Evolutionary conservation across 2,113 vertebrate genomes (phyloP), one percentile per base, ranked within the genome.

Genomic region (Dromaius novaehollandiae): DNA sequence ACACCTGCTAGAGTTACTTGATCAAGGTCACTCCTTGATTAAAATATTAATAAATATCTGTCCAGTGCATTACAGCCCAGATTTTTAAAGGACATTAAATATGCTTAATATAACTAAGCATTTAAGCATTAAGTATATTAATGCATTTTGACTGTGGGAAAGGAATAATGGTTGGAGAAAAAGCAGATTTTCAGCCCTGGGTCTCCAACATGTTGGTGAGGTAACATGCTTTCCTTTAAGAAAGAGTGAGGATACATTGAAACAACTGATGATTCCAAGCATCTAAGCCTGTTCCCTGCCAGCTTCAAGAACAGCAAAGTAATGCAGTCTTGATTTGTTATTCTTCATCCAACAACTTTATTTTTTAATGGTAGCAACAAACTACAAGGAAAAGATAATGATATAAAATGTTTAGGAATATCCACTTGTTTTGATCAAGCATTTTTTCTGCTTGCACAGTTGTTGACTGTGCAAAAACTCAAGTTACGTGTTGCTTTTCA

Each of bases 121-220:
- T 66, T 90, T 78, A 58, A 60, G 44, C 0, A 0, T 80, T 26
- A 53, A 64, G 69, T 13, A 51, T 22, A 60, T 69, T 58, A 0
- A 16, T 38, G 7, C 1, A 9, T 80, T 77, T 93, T 91, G 60
- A 4, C 56, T 58, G 7, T 19, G 25, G 14, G 13, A 50, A 68
- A 8, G 11, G 8, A 84, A 14, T 7, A 12, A 64, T 22, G 4
- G 5, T 34, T 38, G 46, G 16, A 77, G 60, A 63, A 75, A 82
- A 53, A 25, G 10, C 1, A 24, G 4, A 1, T 66, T 82, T 69
- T 68, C 40, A 86, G 34, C 3, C 22, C 12, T 11, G 3, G 26
- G 30, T 36, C 28, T 82, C 38, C 55, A 82, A 11, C 18, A 11
- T 6, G 7, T 61, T 93, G 40, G 60, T 64, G 25, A 61, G 26